phyloP scores from a whole-genome alignment of 2,113 vertebrate species.

The Probosciger aterrimus region DNA sequence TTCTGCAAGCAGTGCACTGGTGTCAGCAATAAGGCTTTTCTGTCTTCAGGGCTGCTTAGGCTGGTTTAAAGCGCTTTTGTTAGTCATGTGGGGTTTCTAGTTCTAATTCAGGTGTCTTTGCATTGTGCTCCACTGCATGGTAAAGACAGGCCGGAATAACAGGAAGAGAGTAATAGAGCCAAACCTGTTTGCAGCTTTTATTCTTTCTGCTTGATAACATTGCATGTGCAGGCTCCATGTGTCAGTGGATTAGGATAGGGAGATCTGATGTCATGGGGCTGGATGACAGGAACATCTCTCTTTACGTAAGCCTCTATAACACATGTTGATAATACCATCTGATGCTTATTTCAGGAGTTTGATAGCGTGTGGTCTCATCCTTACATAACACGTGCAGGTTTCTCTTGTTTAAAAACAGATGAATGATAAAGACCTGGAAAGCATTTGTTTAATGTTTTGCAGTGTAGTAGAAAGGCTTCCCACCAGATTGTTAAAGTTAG shows the following conservation, averaged over 20 bases:
- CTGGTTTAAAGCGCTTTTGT: not conserved
- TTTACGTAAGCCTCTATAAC: not conserved
- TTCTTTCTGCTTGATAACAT: not conserved
- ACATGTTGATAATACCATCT: not conserved
- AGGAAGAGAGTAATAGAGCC: not conserved
- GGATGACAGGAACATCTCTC: not conserved
- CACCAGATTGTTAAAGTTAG: not conserved
- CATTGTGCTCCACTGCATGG: not conserved
- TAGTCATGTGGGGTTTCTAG: not conserved
- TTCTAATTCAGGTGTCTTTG: not conserved
- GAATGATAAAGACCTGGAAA: constrained; percentile 23
- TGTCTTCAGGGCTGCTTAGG: not conserved
- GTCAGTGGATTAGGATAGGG: constrained; percentile 6
- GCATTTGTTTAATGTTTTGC: constrained; percentile 28
- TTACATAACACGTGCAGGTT: constrained; percentile 24
- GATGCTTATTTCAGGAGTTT: constrained; percentile 20
- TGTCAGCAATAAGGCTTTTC: not conserved
- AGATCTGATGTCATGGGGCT: constrained; percentile 20
- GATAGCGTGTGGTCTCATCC: not conserved
- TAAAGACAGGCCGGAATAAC: not conserved
- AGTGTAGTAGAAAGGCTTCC: not conserved
- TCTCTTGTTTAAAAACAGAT: constrained; percentile 9
- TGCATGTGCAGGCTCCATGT: constrained; percentile 30
- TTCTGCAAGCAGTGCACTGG: not conserved
- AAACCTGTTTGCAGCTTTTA: not conserved